Conservation (phyloP, 2,113 vertebrate genomes). For the Malurus cyaneus region DNA sequence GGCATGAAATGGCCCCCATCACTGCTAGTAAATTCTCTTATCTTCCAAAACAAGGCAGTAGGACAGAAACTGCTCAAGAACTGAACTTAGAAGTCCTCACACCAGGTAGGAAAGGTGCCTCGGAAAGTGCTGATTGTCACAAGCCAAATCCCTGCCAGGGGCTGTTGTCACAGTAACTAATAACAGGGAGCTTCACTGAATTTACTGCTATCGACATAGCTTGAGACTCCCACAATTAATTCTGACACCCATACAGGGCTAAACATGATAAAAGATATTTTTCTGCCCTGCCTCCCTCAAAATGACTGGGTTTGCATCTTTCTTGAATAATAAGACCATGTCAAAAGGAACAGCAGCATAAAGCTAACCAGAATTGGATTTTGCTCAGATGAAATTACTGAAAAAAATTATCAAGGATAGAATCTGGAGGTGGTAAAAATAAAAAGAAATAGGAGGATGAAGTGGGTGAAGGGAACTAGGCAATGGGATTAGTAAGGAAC, state of each 20-base stretch:
- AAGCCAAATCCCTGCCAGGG: neutral
- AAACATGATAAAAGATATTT: neutral
- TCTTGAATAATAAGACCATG: neutral
- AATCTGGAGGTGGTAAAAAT: conserved; percentile 36
- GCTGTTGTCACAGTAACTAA: neutral
- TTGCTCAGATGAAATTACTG: neutral
- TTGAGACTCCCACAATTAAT: neutral
- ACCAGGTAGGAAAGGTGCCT: neutral
- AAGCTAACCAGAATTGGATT: neutral
- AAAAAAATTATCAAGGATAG: neutral
- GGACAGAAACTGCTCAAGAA: neutral
- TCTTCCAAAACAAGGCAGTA: conserved; percentile 22
- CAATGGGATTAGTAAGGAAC: neutral
- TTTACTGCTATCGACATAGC: neutral
- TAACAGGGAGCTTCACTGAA: neutral
- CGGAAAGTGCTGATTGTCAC: neutral
- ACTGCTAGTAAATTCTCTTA: conserved; percentile 6
- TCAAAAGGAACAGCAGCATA: neutral
- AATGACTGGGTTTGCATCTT: neutral
- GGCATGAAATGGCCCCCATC: neutral
- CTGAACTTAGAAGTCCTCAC: neutral
- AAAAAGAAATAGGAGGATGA: conserved; percentile 15
- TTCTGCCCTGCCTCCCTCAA: neutral
- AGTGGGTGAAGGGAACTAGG: conserved; percentile 9
- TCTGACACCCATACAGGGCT: neutral